Conservation (phyloP, 2,888 invertebrate species). For the Tenthredo notha region DNA sequence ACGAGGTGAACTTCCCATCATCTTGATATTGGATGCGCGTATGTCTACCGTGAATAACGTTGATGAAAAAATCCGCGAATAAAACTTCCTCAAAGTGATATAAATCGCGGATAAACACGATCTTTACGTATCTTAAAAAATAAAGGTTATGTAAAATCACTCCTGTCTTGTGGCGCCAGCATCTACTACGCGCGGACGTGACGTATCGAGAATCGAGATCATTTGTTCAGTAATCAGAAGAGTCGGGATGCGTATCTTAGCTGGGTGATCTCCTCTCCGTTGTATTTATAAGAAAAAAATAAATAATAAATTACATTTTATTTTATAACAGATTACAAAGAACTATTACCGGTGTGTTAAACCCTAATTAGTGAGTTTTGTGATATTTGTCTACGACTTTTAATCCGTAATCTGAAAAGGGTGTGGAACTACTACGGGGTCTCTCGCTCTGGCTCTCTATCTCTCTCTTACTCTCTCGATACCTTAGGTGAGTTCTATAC, state of each 20-base stretch:
- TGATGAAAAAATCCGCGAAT: not conserved
- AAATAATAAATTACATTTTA: not conserved
- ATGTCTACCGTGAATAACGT: not conserved
- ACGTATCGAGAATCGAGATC: constrained; percentile 56
- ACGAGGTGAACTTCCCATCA: not conserved
- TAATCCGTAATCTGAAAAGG: constrained; percentile 32
- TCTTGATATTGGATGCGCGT: not conserved
- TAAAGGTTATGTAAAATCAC: constrained; percentile 46
- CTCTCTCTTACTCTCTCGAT: constrained; percentile 23
- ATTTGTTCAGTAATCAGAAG: constrained; percentile 69
- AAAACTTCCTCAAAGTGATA: not conserved
- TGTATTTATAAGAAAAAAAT: not conserved
- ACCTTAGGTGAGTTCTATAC: constrained; percentile 34
- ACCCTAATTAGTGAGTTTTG: not conserved
- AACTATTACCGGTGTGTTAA: constrained; percentile 27
- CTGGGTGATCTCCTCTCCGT: constrained; percentile 27
- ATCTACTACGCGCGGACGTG: constrained; percentile 52
- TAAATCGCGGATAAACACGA: not conserved
- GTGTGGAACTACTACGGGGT: constrained; percentile 47
- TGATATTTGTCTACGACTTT: constrained; percentile 11
- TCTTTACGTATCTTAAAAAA: not conserved
- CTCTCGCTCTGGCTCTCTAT: not conserved
- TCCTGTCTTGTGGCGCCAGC: constrained; percentile 51
- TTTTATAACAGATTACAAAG: not conserved
- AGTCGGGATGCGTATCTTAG: constrained; percentile 68